A percentile compares a stretch with the other conserved stretches of the same genome.
Evolutionary conservation across 2,888 invertebrate genomes (phyloP).

Genomic region (Xylota segnis): DNA sequence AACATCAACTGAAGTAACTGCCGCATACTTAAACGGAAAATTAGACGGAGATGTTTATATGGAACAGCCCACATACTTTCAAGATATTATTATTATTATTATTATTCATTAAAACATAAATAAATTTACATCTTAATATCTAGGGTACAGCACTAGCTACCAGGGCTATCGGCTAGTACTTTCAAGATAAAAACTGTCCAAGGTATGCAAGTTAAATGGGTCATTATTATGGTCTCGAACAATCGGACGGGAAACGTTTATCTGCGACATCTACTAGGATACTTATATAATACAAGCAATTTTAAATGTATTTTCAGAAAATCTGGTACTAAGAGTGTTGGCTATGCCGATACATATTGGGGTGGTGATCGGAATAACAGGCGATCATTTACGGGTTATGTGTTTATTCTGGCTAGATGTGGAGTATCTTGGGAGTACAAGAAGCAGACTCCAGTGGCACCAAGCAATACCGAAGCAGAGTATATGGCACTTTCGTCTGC

Average conservation of each 20-base stretch:
- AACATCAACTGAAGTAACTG: slow-evolving; percentile 6
- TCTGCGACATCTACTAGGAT: slow-evolving; percentile 31
- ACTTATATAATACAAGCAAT: slow-evolving; percentile 10
- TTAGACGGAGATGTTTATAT: slow-evolving; percentile 6
- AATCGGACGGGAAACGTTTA: slow-evolving; percentile 26
- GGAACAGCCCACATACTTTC: neutral
- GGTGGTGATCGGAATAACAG: slow-evolving; percentile 10
- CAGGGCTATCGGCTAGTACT: too few species aligned
- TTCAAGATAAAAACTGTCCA: slow-evolving; percentile 19
- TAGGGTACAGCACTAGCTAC: too few species aligned
- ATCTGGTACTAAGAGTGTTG: neutral
- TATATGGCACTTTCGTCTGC: slow-evolving; percentile 17
- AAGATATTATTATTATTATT: too few species aligned
- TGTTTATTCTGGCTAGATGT: slow-evolving; percentile 25
- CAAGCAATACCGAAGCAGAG: slow-evolving; percentile 20
- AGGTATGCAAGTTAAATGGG: too few species aligned
- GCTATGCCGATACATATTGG: slow-evolving; percentile 16
- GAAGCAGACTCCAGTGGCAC: slow-evolving; percentile 24
- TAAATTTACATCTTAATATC: too few species aligned
- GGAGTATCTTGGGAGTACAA: slow-evolving; percentile 26
- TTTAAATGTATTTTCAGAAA: slow-evolving; percentile 13
- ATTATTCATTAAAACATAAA: too few species aligned
- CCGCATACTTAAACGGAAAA: slow-evolving; percentile 8
- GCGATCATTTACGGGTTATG: slow-evolving; percentile 23
- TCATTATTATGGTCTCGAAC: slow-evolving; percentile 17